These are phyloP conservation scores for Cremastobaeus sp. DNA, from an alignment of 2,888 invertebrate genomes.

Conservation along the genomic window DNA sequence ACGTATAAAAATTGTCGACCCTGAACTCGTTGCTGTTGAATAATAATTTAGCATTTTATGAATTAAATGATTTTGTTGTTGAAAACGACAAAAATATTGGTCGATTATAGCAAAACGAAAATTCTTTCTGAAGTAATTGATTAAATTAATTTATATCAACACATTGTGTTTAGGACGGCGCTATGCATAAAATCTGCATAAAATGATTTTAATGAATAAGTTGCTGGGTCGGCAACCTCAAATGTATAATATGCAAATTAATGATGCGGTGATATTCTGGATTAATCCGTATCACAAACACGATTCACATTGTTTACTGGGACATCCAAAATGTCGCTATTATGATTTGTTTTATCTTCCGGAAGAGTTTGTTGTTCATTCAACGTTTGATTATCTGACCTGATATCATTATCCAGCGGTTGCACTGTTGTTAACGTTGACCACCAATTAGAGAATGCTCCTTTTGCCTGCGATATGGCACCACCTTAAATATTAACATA, in stretches of 20 bases:
- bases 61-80: too few species aligned
- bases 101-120: too few species aligned
- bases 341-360: slow-evolving; percentile 59
- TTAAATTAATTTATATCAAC: background rate
- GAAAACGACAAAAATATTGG: slow-evolving; percentile 5
- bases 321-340: slow-evolving; percentile 42
- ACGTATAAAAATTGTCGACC: too few species aligned
- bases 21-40: too few species aligned
- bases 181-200: slow-evolving; percentile 24
- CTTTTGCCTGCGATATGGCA: slow-evolving; percentile 91
- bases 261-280: background rate
- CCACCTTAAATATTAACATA: slow-evolving; percentile 83
- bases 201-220: slow-evolving; percentile 9
- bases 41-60: too few species aligned
- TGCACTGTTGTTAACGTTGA: slow-evolving; percentile 83
- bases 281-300: slow-evolving; percentile 42
- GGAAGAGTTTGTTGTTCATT: slow-evolving; percentile 62
- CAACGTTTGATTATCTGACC: slow-evolving; percentile 65
- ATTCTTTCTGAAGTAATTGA: too few species aligned
- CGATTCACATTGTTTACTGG: slow-evolving; percentile 28
- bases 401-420: slow-evolving; percentile 65
- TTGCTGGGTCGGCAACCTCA: slow-evolving; percentile 24
- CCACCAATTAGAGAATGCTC: slow-evolving; percentile 93
- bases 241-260: slow-evolving; percentile 24
- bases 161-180: slow-evolving; percentile 10